Percentiles rank a stretch among this genome's conserved stretches.
Evolutionary conservation across 2,888 invertebrate species (phyloP).

Genomic region (Cordilura impudica): DNA sequence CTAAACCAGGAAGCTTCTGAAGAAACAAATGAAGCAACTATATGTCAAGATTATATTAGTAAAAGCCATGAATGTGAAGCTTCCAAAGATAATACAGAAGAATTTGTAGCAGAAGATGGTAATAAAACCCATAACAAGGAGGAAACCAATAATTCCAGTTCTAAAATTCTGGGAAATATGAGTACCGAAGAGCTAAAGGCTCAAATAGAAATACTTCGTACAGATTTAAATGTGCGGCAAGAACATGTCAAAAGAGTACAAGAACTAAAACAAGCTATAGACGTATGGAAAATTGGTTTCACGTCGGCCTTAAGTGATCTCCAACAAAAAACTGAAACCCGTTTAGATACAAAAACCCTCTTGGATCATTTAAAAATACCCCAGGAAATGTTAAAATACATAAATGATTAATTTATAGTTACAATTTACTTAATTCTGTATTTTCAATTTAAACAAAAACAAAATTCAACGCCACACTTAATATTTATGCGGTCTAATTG

Average conservation of each 20-base stretch:
- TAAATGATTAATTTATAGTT: constrained; percentile 63
- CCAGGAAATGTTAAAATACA: constrained; percentile 69
- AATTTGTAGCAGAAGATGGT: background rate
- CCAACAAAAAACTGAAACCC: constrained; percentile 63
- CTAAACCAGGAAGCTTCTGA: background rate
- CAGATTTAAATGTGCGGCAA: constrained; percentile 58
- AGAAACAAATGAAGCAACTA: background rate
- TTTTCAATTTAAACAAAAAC: background rate
- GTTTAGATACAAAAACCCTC: constrained; percentile 59
- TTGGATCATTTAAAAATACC: constrained; percentile 68
- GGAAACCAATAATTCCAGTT: too few relatives aligned
- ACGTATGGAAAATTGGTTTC: constrained; percentile 71
- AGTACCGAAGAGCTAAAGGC: constrained; percentile 25
- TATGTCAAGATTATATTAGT: background rate
- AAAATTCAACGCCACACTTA: constrained; percentile 75
- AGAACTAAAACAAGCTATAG: constrained; percentile 66
- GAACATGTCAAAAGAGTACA: constrained; percentile 60
- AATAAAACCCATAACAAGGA: background rate
- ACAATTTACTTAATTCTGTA: background rate
- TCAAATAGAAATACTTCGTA: constrained; percentile 55
- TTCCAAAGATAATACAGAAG: too few relatives aligned
- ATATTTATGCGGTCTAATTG: constrained; percentile 88
- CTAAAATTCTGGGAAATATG: constrained; percentile 5
- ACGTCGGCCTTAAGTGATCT: constrained; percentile 68
- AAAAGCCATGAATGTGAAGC: too few relatives aligned